Base-by-base conservation (phyloP, 2,113 vertebrate species). In the Morone chrysops region DNA sequence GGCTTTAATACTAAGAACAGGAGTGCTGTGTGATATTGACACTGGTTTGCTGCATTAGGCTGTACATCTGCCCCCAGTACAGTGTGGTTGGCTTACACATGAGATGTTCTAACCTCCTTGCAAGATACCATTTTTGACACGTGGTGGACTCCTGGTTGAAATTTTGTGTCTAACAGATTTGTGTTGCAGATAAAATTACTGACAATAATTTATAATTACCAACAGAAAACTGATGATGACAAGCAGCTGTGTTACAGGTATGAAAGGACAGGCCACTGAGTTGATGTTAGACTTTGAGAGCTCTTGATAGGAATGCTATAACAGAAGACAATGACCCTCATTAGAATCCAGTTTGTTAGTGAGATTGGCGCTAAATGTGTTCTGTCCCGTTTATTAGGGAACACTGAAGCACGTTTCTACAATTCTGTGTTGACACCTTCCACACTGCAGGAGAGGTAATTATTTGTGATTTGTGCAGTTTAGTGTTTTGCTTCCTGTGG, bases 331-430 rank as follows among this genome's bases (percentile, higher is more conserved):
- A 8, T 8, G 56, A 16, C 22, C 8, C 48, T 68, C 40, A 16
- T 66, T 5, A 59, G 31, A 76, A 77, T 62, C 17, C 41, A 45
- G 10, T 54, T 40, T 18, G 47, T 45, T 71, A 50, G 20, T 2
- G 1, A 70, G 79, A 60, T 48, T 1, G 2, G 43, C 48, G 56
- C 43, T 74, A 70, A 54, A 40, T 1, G 74, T 20, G 25, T 3
- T 76, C 51, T 77, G 51, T 57, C 45, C 12, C 1, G 8, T 80
- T 83, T 69, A 79, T 79, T 51, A 22, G 14, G 51, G 22, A 50
- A 54, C 31, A 2, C 3, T 69, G 68, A 67, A 31, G 10, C 18
- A 54, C 3, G 3, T 65, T 81, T 51, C 41, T 50, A n/a, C 61
- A 72, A 13, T 36, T 45, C 20, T 57, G 14, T 75, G 11, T 47